Conservation (phyloP, 2,888 invertebrate genomes). For the Ethmia dodecea region DNA sequence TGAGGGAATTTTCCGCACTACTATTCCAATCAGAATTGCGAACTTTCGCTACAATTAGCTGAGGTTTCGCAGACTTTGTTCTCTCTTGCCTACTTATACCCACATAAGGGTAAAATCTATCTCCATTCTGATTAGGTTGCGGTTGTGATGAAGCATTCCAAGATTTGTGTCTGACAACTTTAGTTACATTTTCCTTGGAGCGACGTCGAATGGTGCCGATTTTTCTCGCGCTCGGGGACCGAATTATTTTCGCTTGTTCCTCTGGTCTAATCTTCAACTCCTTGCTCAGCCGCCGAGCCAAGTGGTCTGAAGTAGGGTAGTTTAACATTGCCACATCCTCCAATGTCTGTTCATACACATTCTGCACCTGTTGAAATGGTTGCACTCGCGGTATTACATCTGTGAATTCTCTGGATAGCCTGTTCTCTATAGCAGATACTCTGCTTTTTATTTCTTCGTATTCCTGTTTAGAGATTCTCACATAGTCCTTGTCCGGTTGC, state of each 20-base stretch:
- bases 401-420: conserved; percentile 83
- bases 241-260: conserved; percentile 82
- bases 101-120: conserved; percentile 73
- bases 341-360: conserved; percentile 84
- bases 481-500: conserved; percentile 77
- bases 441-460: conserved; percentile 87
- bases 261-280: conserved; percentile 86
- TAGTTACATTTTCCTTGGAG: conserved; percentile 80
- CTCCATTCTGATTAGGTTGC: conserved; percentile 53
- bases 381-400: conserved; percentile 66
- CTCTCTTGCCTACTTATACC: conserved; percentile 67
- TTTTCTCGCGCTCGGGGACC: conserved; percentile 89
- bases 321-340: conserved; percentile 81
- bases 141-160: conserved; percentile 78
- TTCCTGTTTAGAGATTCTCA: conserved; percentile 84
- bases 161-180: conserved; percentile 79
- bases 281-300: conserved; percentile 83
- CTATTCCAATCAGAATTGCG: conserved; percentile 46
- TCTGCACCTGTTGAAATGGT: conserved; percentile 81
- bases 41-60: conserved; percentile 34
- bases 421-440: conserved; percentile 84
- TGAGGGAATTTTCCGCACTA: conserved; percentile 46
- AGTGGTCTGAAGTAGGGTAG: conserved; percentile 81
- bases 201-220: conserved; percentile 85
- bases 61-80: conserved; percentile 49